Evolutionary conservation across 30 jellyfish, hydroid and myxozoan species (phyloP).

Genomic region (Hydractinia echinata): DNA sequence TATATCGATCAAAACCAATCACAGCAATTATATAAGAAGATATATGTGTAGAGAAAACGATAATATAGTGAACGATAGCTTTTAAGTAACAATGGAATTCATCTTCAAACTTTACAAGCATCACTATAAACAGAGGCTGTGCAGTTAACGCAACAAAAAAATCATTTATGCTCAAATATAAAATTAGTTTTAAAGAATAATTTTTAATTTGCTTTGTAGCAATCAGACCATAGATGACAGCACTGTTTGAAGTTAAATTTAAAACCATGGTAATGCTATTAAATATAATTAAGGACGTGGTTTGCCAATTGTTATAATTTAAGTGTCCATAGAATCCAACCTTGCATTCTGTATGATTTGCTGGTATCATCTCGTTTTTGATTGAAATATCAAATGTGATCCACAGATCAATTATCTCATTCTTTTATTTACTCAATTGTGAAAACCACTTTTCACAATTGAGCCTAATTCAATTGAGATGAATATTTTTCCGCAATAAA

Average conservation of each 20-base stretch:
- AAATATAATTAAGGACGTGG: not conserved
- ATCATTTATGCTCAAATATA: constrained; percentile 6
- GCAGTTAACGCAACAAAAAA: not conserved
- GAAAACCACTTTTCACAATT: too few species aligned
- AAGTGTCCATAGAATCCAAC: not conserved
- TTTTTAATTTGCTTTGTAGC: not conserved
- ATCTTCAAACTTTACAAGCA: not conserved
- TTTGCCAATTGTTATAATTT: not conserved
- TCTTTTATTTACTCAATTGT: too few species aligned
- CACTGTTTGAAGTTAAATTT: not conserved
- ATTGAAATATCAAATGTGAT: too few species aligned
- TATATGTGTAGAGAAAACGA: not conserved
- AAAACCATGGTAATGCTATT: not conserved
- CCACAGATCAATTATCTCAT: too few species aligned
- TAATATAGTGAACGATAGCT: not conserved
- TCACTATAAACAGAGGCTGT: not conserved
- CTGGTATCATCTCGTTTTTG: too few species aligned
- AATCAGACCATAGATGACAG: not conserved
- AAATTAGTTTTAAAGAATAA: constrained; percentile 1
- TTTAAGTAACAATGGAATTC: not conserved
- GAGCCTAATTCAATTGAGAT: too few species aligned
- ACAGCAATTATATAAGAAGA: constrained; percentile 7
- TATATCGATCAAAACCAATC: constrained; percentile 19
- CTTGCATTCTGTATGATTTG: too few species aligned
- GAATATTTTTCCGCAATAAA: too few species aligned